Conservation (phyloP, 2,888 invertebrate species). For the Cataglyphis rosenhaueri region DNA sequence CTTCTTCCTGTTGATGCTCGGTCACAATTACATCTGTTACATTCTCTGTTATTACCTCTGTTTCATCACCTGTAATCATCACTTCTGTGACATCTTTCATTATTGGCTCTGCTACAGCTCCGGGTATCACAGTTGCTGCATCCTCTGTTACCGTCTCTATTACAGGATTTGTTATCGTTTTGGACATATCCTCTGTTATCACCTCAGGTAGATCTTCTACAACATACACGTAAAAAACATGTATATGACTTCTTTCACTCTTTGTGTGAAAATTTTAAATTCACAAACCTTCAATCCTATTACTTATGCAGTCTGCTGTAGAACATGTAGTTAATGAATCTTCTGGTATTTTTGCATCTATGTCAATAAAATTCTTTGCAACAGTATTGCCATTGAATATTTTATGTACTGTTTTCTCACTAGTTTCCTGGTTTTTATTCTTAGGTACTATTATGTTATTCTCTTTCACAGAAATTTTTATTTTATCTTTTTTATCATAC, state of each 20-base stretch:
- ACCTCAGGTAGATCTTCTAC: constrained; percentile 54
- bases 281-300: constrained; percentile 57
- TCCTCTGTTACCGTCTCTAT: neutral
- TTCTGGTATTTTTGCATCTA: neutral
- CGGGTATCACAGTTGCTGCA: neutral
- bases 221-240: constrained; percentile 59
- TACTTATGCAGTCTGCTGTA: constrained; percentile 1
- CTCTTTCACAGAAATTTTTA: neutral
- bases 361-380: neutral
- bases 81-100: neutral
- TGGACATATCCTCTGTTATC: neutral
- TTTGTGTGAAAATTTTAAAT: constrained; percentile 22
- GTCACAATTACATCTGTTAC: neutral
- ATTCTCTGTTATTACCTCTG: neutral
- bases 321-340: neutral
- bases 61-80: neutral
- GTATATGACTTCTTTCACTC: constrained; percentile 24
- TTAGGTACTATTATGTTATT: neutral
- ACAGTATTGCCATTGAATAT: neutral
- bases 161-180: constrained; percentile 13
- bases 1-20: constrained; percentile 37
- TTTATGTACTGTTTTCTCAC: neutral
- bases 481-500: neutral
- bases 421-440: neutral
- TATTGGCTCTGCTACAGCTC: neutral